phyloP scores from a whole-genome alignment of 2,113 vertebrate species.

The Corynorhinus townsendii region DNA sequence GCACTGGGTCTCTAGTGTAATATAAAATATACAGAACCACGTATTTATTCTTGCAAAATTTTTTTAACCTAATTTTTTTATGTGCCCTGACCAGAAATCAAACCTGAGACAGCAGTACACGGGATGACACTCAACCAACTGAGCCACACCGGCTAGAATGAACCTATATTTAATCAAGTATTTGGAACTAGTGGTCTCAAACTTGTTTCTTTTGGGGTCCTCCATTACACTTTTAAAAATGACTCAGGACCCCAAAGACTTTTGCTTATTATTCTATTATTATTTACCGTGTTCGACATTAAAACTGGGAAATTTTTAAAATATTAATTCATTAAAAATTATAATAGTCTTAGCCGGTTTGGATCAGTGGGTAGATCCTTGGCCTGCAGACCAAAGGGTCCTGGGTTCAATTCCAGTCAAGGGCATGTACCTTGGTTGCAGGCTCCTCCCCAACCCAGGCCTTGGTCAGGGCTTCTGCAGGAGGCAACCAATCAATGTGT shows the following conservation, averaged over 20 bases:
- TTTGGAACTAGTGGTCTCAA: not conserved
- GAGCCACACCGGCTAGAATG: not conserved
- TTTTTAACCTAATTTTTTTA: not conserved
- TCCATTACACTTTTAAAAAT: not conserved
- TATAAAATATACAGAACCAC: not conserved
- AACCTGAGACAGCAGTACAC: not conserved
- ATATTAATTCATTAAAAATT: not conserved
- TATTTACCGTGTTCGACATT: not conserved
- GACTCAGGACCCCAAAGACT: not conserved
- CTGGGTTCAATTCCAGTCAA: too few relatives aligned
- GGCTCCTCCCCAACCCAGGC: too few relatives aligned
- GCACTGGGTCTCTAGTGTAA: not conserved
- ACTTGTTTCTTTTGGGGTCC: not conserved
- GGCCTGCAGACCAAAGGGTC: too few relatives aligned
- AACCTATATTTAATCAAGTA: not conserved
- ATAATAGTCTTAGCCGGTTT: not conserved
- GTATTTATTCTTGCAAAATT: not conserved
- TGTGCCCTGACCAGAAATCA: not conserved
- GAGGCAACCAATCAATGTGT: too few relatives aligned
- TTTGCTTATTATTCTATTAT: not conserved
- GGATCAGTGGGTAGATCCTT: too few relatives aligned
- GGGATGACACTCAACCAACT: not conserved
- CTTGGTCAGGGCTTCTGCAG: too few relatives aligned
- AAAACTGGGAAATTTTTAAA: not conserved
- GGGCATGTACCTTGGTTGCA: too few relatives aligned